Base-by-base conservation (phyloP, 2,888 invertebrate genomes). In the Calameuta filiformis region DNA sequence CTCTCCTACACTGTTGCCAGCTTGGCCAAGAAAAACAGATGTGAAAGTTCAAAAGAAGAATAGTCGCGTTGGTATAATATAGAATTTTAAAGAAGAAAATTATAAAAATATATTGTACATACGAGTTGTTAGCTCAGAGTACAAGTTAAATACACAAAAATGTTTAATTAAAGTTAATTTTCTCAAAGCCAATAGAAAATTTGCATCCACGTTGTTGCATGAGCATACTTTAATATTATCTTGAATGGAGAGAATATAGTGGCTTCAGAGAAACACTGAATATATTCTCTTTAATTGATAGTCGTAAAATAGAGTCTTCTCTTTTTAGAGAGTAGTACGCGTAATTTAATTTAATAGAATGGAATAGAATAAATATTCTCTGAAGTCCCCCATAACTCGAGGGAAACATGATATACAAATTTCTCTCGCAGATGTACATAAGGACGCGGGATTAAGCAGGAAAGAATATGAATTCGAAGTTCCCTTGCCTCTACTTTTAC, bases 1-100 rank as follows among this genome's bases (percentile, higher is more conserved):
- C 75, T 74, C 30, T 37, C 75, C n/a, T 33, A 75, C 85, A 79
- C 80, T 84, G 83, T 84, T 83, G 85, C 85, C 83, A 81, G 81
- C 79, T 81, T 82, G 69, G 76, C 77, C 74, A 81, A 83, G 82
- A 85, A 85, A 83, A 82, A 82, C 83, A 83, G 85, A 89, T 86
- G 88, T 87, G 87, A 89, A 88, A 89, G 89, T 89, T 85, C 77
- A 86, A 82, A 83, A 81, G 79, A 79, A 83, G 81, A 78, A 79
- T 71, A 78, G 74, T 56, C 56, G 23, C 23, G 23, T 56, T 56
- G 9, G 56, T 56, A 23, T 0, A 6, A 15, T 9, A 56, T 35
- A 23, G 1, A 15, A 23, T 56, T 23, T 56, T 23, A 9, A 2
- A 23, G 23, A 56, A 56, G 23, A 56, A 56, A 56, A 23, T 23